Evolutionary conservation across 2,888 invertebrate species (phyloP), one percentile per base, ranked within the genome.

Genomic region (Pollenia labialis): DNA sequence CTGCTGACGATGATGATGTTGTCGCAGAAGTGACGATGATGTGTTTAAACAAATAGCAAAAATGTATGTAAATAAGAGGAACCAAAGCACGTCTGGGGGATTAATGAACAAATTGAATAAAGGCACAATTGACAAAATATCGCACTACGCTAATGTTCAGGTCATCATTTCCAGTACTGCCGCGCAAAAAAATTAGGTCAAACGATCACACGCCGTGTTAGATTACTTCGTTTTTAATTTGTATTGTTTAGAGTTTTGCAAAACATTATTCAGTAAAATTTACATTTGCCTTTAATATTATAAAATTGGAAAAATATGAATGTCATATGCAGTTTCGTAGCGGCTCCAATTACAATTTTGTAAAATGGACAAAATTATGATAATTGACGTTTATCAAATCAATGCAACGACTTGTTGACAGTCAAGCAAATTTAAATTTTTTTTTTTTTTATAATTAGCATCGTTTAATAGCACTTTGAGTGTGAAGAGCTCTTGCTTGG

Each of bases 1-100:
- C 50, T 14, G 14, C 4, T 62, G 7, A 42, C 16, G 18, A 42
- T 62, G 62, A 40, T 62, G 62, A 3, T 62, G 62, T 12, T 44
- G 62, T 18, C 10, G 42, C 62, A 62, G 42, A 62, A 12, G 16
- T 44, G 44, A 10, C 10, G 52, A 52, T 62, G 42, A 42, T 16
- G 16, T n/a, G 44, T 32, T 32, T 32, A 32, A 32, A 32, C 32
- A 32, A 32, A 32, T 32, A 32, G 32, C 6, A 32, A 6, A 42
- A 44, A 16, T 23, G n/a, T 18, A 48, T 42, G 10, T 16, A 42
- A 69, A 52, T 52, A 16, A 32, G 32, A 52, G 16, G 44, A 44
- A 58, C 46, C 9, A 44, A 44, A 62, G 72, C 85, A 81, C 81
- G 81, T 72, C 54, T 64, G 44, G 50, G 52, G 44, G 44, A 76